phyloP scores from a whole-genome alignment of 92 coral and sea anemone genomes.

The Diadumene lineata region DNA sequence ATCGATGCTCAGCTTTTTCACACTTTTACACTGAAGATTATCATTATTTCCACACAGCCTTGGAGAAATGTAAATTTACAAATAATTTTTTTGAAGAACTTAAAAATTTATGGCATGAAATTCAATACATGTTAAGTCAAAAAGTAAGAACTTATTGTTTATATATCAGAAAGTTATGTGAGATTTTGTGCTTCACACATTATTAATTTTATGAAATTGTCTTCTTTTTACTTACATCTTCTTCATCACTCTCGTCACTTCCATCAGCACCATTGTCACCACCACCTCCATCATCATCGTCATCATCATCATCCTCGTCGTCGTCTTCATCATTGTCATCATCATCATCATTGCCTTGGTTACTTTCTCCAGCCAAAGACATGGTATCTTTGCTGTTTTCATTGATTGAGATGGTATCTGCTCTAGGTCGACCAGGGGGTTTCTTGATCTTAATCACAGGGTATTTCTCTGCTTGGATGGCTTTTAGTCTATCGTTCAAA shows the following conservation, averaged over 20 bases:
- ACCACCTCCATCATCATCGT: constrained; percentile 91
- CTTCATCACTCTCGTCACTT: constrained; percentile 86
- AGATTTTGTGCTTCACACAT: no score
- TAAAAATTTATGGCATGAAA: no score
- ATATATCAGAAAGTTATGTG: no score
- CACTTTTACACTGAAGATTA: no score
- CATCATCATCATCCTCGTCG: constrained; percentile 87
- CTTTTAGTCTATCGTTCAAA: constrained; percentile 62
- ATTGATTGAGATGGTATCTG: constrained; percentile 46
- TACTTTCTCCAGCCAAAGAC: constrained; percentile 60
- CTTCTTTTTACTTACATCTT: constrained; percentile 45
- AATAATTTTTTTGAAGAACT: no score
- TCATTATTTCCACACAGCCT: no score
- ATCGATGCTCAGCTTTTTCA: no score
- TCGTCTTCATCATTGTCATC: constrained; percentile 80
- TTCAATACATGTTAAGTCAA: no score
- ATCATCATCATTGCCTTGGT: constrained; percentile 77
- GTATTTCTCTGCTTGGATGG: constrained; percentile 90
- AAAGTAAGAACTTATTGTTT: no score
- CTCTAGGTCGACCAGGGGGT: constrained; percentile 87
- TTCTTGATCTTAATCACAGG: constrained; percentile 96
- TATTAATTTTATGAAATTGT: no score
- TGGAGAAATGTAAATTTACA: no score
- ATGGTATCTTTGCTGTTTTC: constrained; percentile 67
- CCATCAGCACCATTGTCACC: constrained; percentile 86